Evolutionary conservation across 1,140 invertebrate genomes (phyloP).

Genomic region (Anoplolepis gracilipes): DNA sequence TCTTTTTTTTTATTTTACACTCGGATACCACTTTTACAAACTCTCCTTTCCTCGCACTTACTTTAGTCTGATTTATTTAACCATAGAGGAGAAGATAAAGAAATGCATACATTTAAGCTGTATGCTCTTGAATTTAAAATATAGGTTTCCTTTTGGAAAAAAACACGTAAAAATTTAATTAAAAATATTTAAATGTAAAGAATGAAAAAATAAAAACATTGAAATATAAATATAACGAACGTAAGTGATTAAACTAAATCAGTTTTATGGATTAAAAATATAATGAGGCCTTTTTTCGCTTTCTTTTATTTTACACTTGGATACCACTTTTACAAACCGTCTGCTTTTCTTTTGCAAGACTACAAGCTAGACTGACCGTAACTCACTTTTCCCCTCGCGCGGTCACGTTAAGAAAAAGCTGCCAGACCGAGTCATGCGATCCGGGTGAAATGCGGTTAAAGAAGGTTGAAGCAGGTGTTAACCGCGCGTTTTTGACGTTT

Average conservation of each 20-base stretch:
- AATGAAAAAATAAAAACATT: no score
- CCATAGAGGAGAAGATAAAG: no score
- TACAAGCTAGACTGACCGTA: slow-evolving; percentile 60
- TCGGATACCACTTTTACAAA: neutral
- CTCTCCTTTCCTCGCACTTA: no score
- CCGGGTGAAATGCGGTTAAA: slow-evolving; percentile 45
- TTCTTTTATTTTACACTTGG: neutral
- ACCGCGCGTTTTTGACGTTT: slow-evolving; percentile 34
- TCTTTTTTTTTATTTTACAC: neutral
- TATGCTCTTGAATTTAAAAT: no score
- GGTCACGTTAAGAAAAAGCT: slow-evolving; percentile 31
- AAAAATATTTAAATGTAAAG: no score
- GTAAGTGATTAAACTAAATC: neutral
- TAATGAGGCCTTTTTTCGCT: neutral
- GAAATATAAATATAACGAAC: neutral
- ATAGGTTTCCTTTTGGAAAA: no score
- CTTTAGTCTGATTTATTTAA: no score
- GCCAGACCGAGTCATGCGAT: neutral
- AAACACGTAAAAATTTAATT: no score
- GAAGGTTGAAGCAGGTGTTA: slow-evolving; percentile 30
- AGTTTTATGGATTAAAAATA: slow-evolving; percentile 7
- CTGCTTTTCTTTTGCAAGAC: slow-evolving; percentile 7
- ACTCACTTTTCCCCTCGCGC: neutral
- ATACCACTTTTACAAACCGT: neutral
- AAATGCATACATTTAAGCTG: no score